Conservation (phyloP, 2,113 vertebrate species). For the Mohoua ochrocephala region DNA sequence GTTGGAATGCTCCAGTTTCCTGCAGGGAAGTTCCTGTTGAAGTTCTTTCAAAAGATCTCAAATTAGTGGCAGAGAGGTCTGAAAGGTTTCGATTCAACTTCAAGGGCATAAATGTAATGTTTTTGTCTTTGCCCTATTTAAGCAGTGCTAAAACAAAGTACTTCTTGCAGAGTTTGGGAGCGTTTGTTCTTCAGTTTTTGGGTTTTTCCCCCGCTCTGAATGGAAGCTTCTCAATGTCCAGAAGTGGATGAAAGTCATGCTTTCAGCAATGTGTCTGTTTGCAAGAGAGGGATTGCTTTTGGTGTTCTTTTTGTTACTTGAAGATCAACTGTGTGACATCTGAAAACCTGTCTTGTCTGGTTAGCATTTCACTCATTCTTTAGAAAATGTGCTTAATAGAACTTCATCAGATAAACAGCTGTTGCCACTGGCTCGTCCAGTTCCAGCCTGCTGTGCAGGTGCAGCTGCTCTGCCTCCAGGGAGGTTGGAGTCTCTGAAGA, state of each 20-base stretch:
- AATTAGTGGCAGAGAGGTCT: neutral
- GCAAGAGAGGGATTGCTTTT: neutral
- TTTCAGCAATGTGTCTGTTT: neutral
- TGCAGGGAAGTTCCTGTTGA: neutral
- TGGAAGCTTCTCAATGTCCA: neutral
- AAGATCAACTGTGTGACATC: neutral
- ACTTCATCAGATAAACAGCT: neutral
- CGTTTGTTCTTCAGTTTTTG: neutral
- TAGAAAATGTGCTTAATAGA: neutral
- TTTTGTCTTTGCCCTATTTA: neutral
- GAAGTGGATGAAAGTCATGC: neutral
- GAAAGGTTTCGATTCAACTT: neutral
- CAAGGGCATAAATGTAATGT: neutral
- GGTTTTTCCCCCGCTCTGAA: rapidly evolving
- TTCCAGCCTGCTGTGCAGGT: neutral
- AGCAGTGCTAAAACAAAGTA: neutral
- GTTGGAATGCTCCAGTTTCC: neutral
- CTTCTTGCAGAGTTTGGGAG: neutral
- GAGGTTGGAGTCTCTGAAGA: neutral
- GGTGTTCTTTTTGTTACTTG: neutral
- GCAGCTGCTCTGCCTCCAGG: neutral
- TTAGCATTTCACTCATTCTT: neutral
- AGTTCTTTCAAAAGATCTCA: neutral
- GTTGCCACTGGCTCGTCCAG: neutral
- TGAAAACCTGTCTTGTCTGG: neutral